Evolutionary conservation across 2,888 invertebrate species (phyloP), one percentile per base, ranked within the genome.

Genomic region (Beris morrisii): DNA sequence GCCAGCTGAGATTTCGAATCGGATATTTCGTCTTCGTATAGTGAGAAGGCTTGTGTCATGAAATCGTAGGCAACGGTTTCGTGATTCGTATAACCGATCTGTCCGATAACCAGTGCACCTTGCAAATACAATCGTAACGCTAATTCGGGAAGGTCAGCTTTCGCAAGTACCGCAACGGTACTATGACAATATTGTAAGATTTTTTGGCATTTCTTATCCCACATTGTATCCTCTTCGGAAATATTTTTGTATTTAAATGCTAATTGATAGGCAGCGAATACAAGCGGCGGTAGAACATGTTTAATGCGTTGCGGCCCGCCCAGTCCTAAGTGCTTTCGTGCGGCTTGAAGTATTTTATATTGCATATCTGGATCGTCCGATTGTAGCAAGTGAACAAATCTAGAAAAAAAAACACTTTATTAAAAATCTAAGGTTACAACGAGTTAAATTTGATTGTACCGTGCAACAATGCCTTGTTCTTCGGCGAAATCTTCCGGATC

Each of bases 51-150:
- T 69, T 81, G 81, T 28, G 97, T 96, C 79, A 99, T 89, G 77
- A 95, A 99, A 81, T 99, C 99, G 82, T 99, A 99, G 0, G 97
- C 97, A 1, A 98, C 92, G 7, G 95, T 93, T 82, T 98, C 97
- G 78, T 94, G 93, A 77, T 96, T 95, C 68, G 95, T 92, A 81
- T 97, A 98, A 6, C 88, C 88, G 64, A 97, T 94, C 80, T 93
- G 90, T 65, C 93, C 92, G 67, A 95, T 93, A 0, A 95, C 93
- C 55, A 97, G 82, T 0, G 97, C 97, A 3, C 97, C 98, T 82
- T 98, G 96, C 3, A 99, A 86, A 81, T 97, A 99, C 63, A 99
- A 82, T 70, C 98, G 86, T 48, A 99, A 82, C 0, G 98, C 95
- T 65, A 99, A 80, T 77, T 99, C 98, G 0, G 97, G 92, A 53